These are phyloP conservation scores for Holothuria leucospilota DNA, from an alignment of 53 echinoderm and acorn worm genomes.

Conservation along the genomic window DNA sequence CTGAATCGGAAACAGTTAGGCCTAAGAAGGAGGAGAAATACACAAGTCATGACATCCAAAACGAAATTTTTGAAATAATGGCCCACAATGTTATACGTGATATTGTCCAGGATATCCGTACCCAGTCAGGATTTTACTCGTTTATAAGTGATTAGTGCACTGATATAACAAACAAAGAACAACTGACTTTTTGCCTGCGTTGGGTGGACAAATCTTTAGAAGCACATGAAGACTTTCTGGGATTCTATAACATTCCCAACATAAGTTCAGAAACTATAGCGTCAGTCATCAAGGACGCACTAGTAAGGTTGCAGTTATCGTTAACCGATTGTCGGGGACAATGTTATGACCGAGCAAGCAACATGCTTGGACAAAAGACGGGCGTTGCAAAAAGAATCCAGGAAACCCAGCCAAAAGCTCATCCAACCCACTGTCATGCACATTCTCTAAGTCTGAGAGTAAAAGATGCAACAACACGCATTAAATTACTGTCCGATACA, in stretches of 20 bases:
- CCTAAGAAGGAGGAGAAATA: neutral
- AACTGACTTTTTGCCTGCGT: neutral
- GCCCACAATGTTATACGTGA: conserved; percentile 29
- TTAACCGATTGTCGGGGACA: neutral
- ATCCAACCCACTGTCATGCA: neutral
- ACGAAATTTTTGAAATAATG: conserved; percentile 14
- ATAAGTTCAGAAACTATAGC: neutral
- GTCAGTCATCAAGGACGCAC: neutral
- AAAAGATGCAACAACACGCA: neutral
- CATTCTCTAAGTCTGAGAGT: neutral
- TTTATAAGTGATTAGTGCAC: conserved; percentile 19
- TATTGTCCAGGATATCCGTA: conserved; percentile 13
- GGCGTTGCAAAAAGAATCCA: neutral
- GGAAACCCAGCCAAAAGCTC: neutral
- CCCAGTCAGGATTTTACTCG: conserved; percentile 19
- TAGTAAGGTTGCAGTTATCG: neutral
- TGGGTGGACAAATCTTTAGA: neutral
- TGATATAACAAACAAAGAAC: neutral
- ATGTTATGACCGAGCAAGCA: neutral
- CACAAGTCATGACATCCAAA: neutral
- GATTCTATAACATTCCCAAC: neutral
- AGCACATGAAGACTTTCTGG: neutral
- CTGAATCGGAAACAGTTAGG: too few species aligned
- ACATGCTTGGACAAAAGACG: neutral
- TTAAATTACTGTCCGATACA: neutral